A percentile compares a stretch with the other conserved stretches of the same genome.
phyloP scores from a whole-genome alignment of 2,113 vertebrate genomes.

The Hydropotes inermis region DNA sequence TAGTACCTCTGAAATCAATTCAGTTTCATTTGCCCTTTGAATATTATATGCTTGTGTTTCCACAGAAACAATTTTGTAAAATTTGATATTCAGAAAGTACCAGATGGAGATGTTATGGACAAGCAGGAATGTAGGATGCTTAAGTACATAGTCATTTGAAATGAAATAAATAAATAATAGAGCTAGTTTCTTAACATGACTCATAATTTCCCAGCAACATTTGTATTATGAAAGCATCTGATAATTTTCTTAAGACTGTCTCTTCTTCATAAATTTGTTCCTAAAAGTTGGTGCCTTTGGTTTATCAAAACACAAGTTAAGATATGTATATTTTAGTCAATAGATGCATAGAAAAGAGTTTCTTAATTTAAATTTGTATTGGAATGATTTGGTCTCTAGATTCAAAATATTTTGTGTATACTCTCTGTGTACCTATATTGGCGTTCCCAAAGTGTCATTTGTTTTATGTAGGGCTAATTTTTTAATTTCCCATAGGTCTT shows the following conservation, averaged over 20 bases:
- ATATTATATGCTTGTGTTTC: not conserved
- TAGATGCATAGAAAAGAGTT: not conserved
- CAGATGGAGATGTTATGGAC: constrained; percentile 43
- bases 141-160: constrained; percentile 73
- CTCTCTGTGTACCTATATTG: not conserved
- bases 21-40: not conserved
- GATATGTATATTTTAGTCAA: not conserved
- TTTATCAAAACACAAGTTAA: not conserved
- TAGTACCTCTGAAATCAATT: not conserved
- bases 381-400: not conserved
- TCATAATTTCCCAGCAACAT: constrained; percentile 34
- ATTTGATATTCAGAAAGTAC: constrained; percentile 52
- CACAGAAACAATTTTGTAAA: constrained; percentile 40
- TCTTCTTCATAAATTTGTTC: constrained; percentile 7
- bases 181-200: constrained; percentile 71
- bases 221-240: not conserved
- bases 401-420: not conserved
- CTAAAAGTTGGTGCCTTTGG: not conserved
- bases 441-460: not conserved
- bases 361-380: not conserved
- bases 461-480: not conserved
- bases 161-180: constrained; percentile 66
- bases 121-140: constrained; percentile 66
- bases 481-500: not conserved
- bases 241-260: not conserved